Evolutionary conservation across 2,888 invertebrate genomes (phyloP).

Genomic region (Andrena camellia): DNA sequence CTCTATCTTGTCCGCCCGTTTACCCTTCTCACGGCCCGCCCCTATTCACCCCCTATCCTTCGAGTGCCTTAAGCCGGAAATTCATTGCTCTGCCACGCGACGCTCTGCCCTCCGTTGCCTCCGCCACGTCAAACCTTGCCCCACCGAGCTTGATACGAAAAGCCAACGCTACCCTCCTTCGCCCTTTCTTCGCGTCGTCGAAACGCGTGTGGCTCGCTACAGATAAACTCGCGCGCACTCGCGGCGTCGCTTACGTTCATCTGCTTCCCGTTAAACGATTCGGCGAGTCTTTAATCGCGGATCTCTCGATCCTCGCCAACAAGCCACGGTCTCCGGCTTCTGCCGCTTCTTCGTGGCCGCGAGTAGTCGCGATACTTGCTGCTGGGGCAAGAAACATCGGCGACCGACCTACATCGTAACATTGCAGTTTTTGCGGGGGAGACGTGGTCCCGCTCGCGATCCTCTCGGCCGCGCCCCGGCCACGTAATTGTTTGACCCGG

Average conservation of each 20-base stretch:
- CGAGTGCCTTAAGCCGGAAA: conserved; percentile 39
- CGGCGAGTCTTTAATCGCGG: neutral
- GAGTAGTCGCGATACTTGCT: neutral
- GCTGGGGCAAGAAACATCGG: conserved; percentile 54
- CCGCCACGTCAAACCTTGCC: conserved; percentile 11
- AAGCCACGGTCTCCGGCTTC: neutral
- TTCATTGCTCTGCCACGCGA: conserved; percentile 53
- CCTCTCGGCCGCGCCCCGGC: conserved; percentile 32
- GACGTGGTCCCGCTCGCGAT: conserved; percentile 44
- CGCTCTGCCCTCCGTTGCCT: conserved; percentile 10
- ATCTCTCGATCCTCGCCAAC: neutral
- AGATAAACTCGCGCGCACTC: neutral
- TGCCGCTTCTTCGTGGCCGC: conserved; percentile 22
- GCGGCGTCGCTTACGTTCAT: neutral
- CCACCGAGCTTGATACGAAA: neutral
- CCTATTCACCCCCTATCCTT: conserved; percentile 41
- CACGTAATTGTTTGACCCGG: conserved; percentile 56
- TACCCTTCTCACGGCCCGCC: conserved; percentile 31
- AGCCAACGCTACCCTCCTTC: neutral
- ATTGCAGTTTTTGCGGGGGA: conserved; percentile 43
- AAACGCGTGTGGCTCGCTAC: neutral
- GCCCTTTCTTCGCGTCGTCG: neutral
- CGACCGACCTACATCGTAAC: conserved; percentile 48
- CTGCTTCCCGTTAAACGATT: neutral
- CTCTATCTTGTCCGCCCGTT: conserved; percentile 48